phyloP scores from a whole-genome alignment of 1,140 invertebrate species.

The Bathynomus jamesi region DNA sequence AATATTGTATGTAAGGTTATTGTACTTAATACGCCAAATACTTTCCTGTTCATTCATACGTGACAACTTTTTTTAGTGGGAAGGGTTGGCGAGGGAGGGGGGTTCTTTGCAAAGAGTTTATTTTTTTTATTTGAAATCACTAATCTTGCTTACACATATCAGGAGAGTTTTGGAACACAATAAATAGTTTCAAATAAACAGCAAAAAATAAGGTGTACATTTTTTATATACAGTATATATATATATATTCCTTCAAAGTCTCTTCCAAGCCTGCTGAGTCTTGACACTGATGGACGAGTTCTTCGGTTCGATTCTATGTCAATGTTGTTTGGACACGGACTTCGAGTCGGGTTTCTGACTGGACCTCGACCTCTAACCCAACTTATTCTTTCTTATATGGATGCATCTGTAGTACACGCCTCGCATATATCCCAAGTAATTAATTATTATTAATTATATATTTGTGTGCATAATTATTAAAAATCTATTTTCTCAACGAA shows the following conservation, averaged over 20 bases:
- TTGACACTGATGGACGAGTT: neutral
- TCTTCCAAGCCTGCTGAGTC: neutral
- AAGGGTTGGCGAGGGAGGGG: too few species aligned
- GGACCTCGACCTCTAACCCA: neutral
- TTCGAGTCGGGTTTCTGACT: neutral
- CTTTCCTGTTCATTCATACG: too few species aligned
- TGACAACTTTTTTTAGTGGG: too few species aligned
- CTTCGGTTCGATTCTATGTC: neutral
- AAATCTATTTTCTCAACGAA: too few species aligned
- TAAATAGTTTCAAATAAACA: neutral
- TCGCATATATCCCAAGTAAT: neutral
- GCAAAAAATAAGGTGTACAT: constrained; percentile 9
- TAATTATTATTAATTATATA: too few species aligned
- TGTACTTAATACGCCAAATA: too few species aligned
- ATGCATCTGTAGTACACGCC: neutral
- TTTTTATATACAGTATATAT: constrained; percentile 9
- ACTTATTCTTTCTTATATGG: neutral
- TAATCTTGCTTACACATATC: too few species aligned
- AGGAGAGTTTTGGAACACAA: too few species aligned
- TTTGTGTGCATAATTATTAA: too few species aligned
- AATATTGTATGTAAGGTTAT: too few species aligned
- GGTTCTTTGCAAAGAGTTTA: too few species aligned
- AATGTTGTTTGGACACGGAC: neutral
- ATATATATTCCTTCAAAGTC: neutral
- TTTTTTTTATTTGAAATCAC: too few species aligned